phyloP scores from a whole-genome alignment of 92 coral and sea anemone genomes.

The Galaxea fascicularis region DNA sequence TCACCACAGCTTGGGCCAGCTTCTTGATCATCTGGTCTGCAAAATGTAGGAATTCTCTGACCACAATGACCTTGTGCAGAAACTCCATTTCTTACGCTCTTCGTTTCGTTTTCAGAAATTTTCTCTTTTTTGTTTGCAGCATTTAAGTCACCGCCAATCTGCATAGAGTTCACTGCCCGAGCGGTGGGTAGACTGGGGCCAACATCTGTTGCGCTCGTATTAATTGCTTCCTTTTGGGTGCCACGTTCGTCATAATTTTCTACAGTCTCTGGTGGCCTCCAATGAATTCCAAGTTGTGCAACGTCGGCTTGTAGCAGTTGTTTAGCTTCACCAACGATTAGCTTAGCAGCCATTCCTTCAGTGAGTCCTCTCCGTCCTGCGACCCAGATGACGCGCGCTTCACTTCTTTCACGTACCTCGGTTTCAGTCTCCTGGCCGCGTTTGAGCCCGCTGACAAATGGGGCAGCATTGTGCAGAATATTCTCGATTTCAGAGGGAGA shows the following conservation, averaged over 20 bases:
- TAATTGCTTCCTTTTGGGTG: background rate
- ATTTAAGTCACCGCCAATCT: background rate
- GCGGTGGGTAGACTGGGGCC: background rate
- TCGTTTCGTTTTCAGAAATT: background rate
- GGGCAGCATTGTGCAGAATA: constrained; percentile 86
- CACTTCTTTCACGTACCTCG: constrained; percentile 83
- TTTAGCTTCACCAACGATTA: constrained; percentile 83
- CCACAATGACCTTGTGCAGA: background rate
- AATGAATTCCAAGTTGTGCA: constrained; percentile 85
- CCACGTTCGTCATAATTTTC: background rate
- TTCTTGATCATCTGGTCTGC: background rate
- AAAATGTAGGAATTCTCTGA: background rate
- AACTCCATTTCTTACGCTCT: background rate
- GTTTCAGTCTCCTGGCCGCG: constrained; percentile 90
- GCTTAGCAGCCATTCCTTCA: constrained; percentile 80
- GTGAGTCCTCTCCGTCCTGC: constrained; percentile 88
- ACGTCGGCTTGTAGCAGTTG: constrained; percentile 83
- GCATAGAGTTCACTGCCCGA: background rate
- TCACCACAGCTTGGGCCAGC: background rate
- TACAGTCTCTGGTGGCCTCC: constrained; percentile 72
- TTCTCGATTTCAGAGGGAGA: constrained; percentile 82
- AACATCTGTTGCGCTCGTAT: background rate
- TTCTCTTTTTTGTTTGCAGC: background rate
- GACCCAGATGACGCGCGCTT: constrained; percentile 95
- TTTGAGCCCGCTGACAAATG: constrained; percentile 89